Conservation (phyloP, 2,888 invertebrate species). For the Eudemis profundana region DNA sequence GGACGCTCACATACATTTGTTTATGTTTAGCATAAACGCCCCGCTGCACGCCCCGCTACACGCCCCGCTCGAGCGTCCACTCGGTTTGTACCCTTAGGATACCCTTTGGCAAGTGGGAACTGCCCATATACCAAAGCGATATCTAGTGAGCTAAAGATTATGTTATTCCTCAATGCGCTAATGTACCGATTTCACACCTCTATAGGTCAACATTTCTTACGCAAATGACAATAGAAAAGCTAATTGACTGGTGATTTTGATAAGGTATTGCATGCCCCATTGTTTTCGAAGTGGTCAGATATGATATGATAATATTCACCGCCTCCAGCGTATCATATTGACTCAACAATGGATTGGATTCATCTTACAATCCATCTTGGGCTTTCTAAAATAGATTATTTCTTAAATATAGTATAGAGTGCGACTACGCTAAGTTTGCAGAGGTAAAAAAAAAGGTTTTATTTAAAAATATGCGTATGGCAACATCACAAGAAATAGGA, state of each 20-base stretch:
- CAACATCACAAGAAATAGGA: no score
- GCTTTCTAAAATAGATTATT: conserved; percentile 36
- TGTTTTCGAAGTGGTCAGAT: conserved; percentile 33
- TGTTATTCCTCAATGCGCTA: background rate
- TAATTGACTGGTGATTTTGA: conserved; percentile 37
- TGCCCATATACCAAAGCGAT: no score
- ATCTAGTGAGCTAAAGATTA: no score
- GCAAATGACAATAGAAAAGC: conserved; percentile 22
- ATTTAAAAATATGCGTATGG: no score
- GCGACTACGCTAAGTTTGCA: no score
- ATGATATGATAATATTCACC: conserved; percentile 40
- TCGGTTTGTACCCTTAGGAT: no score
- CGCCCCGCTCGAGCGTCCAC: no score
- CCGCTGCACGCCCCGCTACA: no score
- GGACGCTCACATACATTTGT: no score
- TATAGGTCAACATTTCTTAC: conserved; percentile 16
- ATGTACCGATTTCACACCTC: conserved; percentile 10
- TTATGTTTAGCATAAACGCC: no score
- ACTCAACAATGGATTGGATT: conserved; percentile 34
- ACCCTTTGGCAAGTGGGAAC: no score
- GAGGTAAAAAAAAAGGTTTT: no score
- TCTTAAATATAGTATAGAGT: conserved; percentile 12
- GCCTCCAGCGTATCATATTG: conserved; percentile 34
- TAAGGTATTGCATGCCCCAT: conserved; percentile 31
- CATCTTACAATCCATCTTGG: conserved; percentile 32